These are phyloP conservation scores for Eucriotettix oculatus DNA, from an alignment of 2,888 invertebrate species.

Conservation along the genomic window DNA sequence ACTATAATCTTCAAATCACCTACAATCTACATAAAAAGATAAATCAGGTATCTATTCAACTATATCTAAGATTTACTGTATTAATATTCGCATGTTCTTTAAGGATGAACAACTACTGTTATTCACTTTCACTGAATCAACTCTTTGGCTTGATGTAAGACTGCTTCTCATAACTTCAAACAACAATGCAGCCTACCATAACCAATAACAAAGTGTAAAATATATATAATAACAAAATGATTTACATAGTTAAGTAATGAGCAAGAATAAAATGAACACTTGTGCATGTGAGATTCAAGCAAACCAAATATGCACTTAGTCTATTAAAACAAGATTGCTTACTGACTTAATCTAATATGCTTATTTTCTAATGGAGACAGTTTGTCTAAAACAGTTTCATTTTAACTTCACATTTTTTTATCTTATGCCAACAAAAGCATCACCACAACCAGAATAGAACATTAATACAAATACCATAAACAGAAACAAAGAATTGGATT, in stretches of 20 bases:
- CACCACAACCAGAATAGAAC: too few relatives aligned
- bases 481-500: too few relatives aligned
- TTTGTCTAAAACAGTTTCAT: too few relatives aligned
- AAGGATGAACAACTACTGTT: conserved; percentile 2
- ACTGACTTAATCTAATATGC: too few relatives aligned
- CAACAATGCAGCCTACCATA: neutral
- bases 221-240: neutral
- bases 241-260: neutral
- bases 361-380: too few relatives aligned
- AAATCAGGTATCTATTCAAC: conserved; percentile 7
- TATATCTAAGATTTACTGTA: conserved; percentile 4
- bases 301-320: too few relatives aligned
- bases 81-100: conserved; percentile 6
- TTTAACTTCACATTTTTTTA: too few relatives aligned
- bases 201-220: neutral
- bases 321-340: too few relatives aligned
- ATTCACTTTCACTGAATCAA: neutral
- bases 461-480: too few relatives aligned
- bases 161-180: neutral
- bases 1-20: conserved; percentile 4
- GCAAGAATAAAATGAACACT: neutral
- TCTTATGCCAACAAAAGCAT: too few relatives aligned
- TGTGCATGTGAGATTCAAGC: too few relatives aligned
- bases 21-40: conserved; percentile 5
- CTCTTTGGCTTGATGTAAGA: conserved; percentile 1